Percentiles rank a stretch among this genome's conserved stretches.
Evolutionary conservation across 2,797 vertebrate species (phyloP).

Genomic region (Morus bassanus): DNA sequence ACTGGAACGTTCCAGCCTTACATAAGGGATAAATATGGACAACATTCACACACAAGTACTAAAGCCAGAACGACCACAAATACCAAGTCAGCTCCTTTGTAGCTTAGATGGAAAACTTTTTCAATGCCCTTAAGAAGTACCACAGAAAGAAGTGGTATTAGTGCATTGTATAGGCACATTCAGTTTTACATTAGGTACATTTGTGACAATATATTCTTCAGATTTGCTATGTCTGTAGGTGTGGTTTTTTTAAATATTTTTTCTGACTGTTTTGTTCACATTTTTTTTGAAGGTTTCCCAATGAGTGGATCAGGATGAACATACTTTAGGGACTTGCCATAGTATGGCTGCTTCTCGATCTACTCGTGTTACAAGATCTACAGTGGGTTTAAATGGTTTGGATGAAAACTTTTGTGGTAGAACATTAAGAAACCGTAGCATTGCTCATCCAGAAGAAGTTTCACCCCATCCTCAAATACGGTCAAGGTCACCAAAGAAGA

Average conservation of each 20-base stretch:
- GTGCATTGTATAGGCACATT: not conserved
- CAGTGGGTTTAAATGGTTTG: slow-evolving; percentile 99
- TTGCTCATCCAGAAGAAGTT: slow-evolving; percentile 94
- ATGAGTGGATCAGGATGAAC: slow-evolving; percentile 94
- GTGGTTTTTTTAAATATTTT: not conserved
- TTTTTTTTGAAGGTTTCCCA: slow-evolving; percentile 80
- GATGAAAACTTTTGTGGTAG: slow-evolving; percentile 99
- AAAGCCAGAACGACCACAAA: not conserved
- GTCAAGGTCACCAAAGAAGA: slow-evolving; percentile 97
- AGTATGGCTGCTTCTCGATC: slow-evolving; percentile 99
- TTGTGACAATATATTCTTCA: not conserved
- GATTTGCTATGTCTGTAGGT: not conserved
- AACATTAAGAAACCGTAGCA: slow-evolving; percentile 99
- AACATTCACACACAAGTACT: not conserved
- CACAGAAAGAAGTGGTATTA: not conserved
- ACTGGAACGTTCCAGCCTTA: not conserved
- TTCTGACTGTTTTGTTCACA: slow-evolving; percentile 70
- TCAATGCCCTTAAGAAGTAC: not conserved
- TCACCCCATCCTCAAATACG: slow-evolving; percentile 85
- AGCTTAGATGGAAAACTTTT: not conserved
- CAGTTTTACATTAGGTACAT: not conserved
- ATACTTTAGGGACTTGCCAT: slow-evolving; percentile 93
- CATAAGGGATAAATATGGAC: not conserved
- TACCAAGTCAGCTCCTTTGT: not conserved
- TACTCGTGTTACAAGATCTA: slow-evolving; percentile 99